phyloP scores from a whole-genome alignment of 2,113 vertebrate genomes.

The Nesospiza acunhae region DNA sequence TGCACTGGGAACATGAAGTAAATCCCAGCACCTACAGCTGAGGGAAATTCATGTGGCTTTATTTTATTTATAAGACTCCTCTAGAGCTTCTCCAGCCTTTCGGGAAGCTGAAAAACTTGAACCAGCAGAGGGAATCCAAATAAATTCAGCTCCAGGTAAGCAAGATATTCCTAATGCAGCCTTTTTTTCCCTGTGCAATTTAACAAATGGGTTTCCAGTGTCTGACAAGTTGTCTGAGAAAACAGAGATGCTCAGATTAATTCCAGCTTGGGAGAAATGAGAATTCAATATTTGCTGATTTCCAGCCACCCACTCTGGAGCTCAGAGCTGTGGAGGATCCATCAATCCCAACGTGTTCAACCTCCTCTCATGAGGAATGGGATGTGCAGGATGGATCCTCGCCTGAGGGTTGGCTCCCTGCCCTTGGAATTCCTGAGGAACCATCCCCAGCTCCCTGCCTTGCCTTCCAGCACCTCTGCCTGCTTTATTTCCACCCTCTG shows the following conservation, averaged over 20 bases:
- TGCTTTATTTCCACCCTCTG: not conserved
- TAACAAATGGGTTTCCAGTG: conserved; percentile 7
- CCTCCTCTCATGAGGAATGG: not conserved
- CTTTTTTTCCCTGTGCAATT: not conserved
- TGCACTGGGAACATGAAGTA: not conserved
- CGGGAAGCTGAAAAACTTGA: not conserved
- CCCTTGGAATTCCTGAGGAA: not conserved
- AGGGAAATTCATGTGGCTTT: not conserved
- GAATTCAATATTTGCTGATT: conserved; percentile 24
- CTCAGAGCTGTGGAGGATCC: not conserved
- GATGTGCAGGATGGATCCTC: not conserved
- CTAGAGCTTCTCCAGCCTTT: not conserved
- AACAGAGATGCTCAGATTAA: conserved; percentile 11
- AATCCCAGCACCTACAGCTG: not conserved
- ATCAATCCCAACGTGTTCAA: not conserved
- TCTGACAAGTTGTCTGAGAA: conserved; percentile 20
- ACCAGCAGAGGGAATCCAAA: not conserved
- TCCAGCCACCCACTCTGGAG: not conserved
- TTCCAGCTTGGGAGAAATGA: not conserved
- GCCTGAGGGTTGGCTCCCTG: not conserved
- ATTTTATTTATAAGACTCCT: not conserved
- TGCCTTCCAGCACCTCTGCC: not conserved
- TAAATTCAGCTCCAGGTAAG: not conserved
- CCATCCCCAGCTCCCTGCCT: not conserved
- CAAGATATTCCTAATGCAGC: not conserved